Evolutionary conservation across 2,888 invertebrate genomes (phyloP), one percentile per base, ranked within the genome.

Genomic region (Panorpa germanica): DNA sequence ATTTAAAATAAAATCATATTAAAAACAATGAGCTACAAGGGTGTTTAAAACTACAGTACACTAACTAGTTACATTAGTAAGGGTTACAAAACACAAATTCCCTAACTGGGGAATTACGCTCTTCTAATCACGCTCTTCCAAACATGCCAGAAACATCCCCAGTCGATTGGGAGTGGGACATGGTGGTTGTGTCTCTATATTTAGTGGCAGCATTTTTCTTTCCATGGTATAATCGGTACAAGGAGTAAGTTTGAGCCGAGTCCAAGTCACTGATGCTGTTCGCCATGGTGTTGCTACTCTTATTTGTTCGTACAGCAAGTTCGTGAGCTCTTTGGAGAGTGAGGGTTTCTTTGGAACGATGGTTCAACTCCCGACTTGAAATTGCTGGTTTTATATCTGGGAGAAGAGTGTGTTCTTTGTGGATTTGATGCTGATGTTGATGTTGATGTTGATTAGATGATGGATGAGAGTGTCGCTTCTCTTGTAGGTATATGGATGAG

Each of bases 71-170:
- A 17, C 28, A 15, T 7, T 6, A 28, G 28, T n/a, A 4, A 13
- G 28, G 14, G 28, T 10, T 28, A 28, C n/a, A 21, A n/a, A 9
- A 28, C 14, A n/a, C n/a, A n/a, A n/a, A n/a, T n/a, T n/a, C n/a
- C n/a, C n/a, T n/a, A n/a, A n/a, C n/a, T n/a, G n/a, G n/a, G n/a
- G n/a, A n/a, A n/a, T n/a, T n/a, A n/a, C n/a, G n/a, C n/a, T n/a
- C n/a, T n/a, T n/a, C n/a, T n/a, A n/a, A n/a, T n/a, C 69, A 69
- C 66, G 69, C 67, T 15, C 67, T 54, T 33, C 67, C 65, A 42
- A 68, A 53, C 55, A 69, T 68, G 39, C 67, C 65, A 11, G 68
- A 67, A 31, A 69, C 68, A 50, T 69, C 69, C 15, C 68, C 68
- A 5, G 68, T 67, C 14, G 67, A 68, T 43, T 69, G 69, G 17